These are phyloP conservation scores for Drosophila mettleri DNA, from an alignment of 2,888 invertebrate genomes.

Conservation along the genomic window DNA sequence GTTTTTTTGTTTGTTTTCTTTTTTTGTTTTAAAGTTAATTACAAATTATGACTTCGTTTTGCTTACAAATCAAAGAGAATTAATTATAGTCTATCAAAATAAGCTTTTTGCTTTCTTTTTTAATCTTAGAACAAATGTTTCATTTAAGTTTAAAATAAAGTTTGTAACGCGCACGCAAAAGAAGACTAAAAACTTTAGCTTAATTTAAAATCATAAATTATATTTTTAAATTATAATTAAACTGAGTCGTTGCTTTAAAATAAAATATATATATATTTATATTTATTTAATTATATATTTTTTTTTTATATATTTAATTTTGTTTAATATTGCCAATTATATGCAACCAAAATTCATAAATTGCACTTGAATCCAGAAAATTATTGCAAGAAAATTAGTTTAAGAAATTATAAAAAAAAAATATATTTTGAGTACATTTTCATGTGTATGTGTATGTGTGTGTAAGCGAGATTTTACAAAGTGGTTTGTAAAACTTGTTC, in stretches of 20 bases:
- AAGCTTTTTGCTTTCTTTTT: conserved; percentile 23
- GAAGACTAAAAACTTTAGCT: conserved; percentile 28
- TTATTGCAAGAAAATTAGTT: conserved; percentile 18
- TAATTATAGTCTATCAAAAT: conserved; percentile 55
- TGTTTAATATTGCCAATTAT: conserved; percentile 8
- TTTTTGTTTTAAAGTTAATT: conserved; percentile 73
- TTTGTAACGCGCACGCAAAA: conserved; percentile 4
- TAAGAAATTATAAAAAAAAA: conserved; percentile 18
- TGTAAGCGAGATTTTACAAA: conserved; percentile 19
- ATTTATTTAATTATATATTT: too few species aligned
- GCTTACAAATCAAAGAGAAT: conserved; percentile 69
- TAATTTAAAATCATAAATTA: conserved; percentile 21
- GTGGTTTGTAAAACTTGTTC: conserved; percentile 31
- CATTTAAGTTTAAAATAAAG: conserved; percentile 29
- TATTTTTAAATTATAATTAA: conserved; percentile 31
- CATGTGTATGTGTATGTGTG: conserved; percentile 20
- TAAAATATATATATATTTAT: conserved; percentile 27
- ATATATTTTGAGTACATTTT: conserved; percentile 53
- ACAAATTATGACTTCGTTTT: conserved; percentile 81
- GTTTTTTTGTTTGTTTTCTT: too few species aligned
- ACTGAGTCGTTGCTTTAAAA: conserved; percentile 59
- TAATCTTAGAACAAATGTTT: conserved; percentile 33
- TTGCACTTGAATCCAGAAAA: conserved; percentile 50
- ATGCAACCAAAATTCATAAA: conserved; percentile 42
- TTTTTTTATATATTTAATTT: conserved; percentile 2